Evolutionary conservation across 2,797 vertebrate species (phyloP), one percentile per base, ranked within the genome.

Genomic region (Rhinella marina): DNA sequence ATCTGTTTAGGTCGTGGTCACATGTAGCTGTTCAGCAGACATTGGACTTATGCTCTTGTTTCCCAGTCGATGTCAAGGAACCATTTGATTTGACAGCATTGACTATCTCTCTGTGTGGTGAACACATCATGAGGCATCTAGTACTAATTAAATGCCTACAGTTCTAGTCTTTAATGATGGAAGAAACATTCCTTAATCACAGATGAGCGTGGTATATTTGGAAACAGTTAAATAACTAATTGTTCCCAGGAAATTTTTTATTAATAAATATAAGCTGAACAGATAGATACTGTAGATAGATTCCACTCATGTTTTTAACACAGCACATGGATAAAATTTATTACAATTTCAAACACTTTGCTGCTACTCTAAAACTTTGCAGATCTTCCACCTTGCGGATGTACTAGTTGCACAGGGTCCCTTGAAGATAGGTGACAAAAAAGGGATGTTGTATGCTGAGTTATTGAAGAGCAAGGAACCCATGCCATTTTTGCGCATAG

Each of bases 1-100:
- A 70, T 91, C 90, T 90, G 90, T 87, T 90, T 88, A 77, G 84
- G 84, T 90, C 77, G 23, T 68, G 52, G 77, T 91, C 90, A 52
- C 0, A 68, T 90, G 91, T 90, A 91, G 90, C 82, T 91, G 83
- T 89, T 79, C 70, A 48, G 89, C 66, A 77, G 88, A 29, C 61
- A 29, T 56, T 12, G n/a, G 72, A 70, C 70, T 89, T 87, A 19
- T 66, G 62, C 82, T 84, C 78, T 87, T 82, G 14, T 16, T 77
- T 82, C 62, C 21, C 19, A 52, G 57, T 87, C 89, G 82, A 3
- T 0, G 66, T 85, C 88, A 41, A 90, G 86, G 61, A 9, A 25
- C 7, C 19, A 81, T 89, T 86, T 82, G 57, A 61, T 25, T 29
- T 62, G 79, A 88, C 82, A 70, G 66, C 77, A 11, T 11, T 50